These are phyloP conservation scores for Amphibalanus amphitrite DNA, from an alignment of 1,140 invertebrate genomes.

Conservation along the genomic window DNA sequence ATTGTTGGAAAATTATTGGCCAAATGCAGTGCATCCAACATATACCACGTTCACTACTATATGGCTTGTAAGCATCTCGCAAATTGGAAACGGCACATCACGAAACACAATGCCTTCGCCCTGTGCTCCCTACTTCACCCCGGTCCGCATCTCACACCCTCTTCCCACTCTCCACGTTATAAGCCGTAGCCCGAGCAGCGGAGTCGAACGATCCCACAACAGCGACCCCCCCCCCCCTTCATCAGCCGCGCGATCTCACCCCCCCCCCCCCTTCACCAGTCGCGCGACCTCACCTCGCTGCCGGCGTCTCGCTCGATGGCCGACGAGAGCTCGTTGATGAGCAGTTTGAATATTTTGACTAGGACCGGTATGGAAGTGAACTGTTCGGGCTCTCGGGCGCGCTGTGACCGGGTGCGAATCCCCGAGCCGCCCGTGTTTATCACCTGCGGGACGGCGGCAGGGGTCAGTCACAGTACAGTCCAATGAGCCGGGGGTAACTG, in stretches of 20 bases:
- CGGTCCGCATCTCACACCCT: no score
- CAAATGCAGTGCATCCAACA: no score
- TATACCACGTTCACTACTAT: no score
- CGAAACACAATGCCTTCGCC: no score
- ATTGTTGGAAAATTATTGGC: no score
- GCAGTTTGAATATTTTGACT: constrained; percentile 41
- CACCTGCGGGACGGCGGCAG: constrained; percentile 10
- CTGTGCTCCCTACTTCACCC: no score
- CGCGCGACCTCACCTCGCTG: neutral
- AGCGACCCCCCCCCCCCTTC: neutral
- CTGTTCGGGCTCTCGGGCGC: constrained; percentile 26
- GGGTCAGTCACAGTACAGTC: no score
- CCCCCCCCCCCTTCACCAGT: neutral
- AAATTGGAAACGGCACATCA: no score
- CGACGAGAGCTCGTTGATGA: constrained; percentile 37
- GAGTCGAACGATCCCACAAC: constrained; percentile 2
- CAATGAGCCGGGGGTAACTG: no score
- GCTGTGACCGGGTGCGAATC: constrained; percentile 32
- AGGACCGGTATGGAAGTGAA: constrained; percentile 38
- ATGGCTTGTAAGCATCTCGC: no score
- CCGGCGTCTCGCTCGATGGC: constrained; percentile 27
- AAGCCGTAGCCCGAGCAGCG: no score
- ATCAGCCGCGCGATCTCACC: neutral
- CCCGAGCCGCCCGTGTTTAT: constrained; percentile 21
- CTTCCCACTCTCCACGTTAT: no score